Conservation (phyloP, 2,113 vertebrate genomes). For the Marmota flaviventris region DNA sequence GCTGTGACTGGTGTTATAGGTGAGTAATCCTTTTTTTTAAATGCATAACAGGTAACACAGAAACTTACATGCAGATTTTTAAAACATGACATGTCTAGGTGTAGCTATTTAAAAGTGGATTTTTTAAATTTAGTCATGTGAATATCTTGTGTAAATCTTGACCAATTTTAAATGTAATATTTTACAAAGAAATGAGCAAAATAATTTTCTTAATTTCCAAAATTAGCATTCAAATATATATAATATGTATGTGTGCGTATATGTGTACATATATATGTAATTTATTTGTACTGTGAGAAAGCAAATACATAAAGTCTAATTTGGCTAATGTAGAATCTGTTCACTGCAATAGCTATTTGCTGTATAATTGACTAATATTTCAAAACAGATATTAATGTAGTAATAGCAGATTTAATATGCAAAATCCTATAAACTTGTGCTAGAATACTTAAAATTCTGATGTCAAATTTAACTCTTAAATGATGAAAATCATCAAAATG, state of each 20-base stretch:
- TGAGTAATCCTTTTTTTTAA: constrained; percentile 82
- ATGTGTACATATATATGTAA: not conserved
- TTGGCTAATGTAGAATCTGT: constrained; percentile 49
- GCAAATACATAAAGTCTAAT: constrained; percentile 7
- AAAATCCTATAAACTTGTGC: constrained; percentile 62
- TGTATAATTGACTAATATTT: constrained; percentile 19
- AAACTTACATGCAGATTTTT: constrained; percentile 72
- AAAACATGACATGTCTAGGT: constrained; percentile 44
- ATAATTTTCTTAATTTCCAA: constrained; percentile 34
- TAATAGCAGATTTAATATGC: constrained; percentile 40
- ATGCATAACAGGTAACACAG: constrained; percentile 83
- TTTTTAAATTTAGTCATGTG: constrained; percentile 19
- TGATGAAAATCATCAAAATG: constrained; percentile 59
- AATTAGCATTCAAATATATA: constrained; percentile 30
- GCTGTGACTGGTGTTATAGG: constrained; percentile 77
- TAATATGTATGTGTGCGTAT: not conserved
- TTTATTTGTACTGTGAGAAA: constrained; percentile 40
- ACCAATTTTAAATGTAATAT: constrained; percentile 55
- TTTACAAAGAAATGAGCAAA: constrained; percentile 24
- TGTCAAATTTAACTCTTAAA: constrained; percentile 39
- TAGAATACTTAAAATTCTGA: constrained; percentile 62
- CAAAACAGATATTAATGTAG: constrained; percentile 33
- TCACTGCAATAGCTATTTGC: constrained; percentile 21
- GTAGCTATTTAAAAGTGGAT: constrained; percentile 28
- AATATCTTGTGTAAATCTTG: constrained; percentile 32